Evolutionary conservation across 37 sponge, comb jelly and placozoan genomes (phyloP).

Genomic region (Geodia barretti): DNA sequence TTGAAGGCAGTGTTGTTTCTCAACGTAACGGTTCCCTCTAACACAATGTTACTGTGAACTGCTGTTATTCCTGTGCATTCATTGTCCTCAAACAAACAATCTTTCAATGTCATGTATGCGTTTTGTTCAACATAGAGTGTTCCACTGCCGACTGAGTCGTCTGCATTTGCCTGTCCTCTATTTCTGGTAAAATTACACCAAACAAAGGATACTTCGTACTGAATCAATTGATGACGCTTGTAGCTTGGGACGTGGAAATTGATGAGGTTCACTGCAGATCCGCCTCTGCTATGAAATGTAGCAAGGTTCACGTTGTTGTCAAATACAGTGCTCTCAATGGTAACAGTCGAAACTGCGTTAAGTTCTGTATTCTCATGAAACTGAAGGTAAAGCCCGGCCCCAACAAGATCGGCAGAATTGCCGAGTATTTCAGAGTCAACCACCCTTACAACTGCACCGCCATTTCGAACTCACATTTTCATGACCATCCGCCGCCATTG

Average conservation of each 20-base stretch:
- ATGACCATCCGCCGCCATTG: background rate
- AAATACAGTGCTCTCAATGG: no score
- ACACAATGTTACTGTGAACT: background rate
- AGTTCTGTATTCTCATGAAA: no score
- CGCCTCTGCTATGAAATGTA: background rate
- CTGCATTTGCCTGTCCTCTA: background rate
- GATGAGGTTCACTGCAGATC: background rate
- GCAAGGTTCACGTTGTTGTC: no score
- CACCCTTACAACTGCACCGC: background rate
- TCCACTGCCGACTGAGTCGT: background rate
- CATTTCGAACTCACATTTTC: background rate
- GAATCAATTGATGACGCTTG: background rate
- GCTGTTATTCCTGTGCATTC: background rate
- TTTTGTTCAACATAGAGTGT: background rate
- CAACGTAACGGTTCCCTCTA: constrained; percentile 3
- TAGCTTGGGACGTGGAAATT: background rate
- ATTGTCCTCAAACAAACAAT: background rate
- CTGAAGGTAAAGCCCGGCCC: no score
- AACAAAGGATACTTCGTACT: background rate
- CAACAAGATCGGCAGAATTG: no score
- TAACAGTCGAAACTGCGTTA: no score
- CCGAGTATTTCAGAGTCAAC: no score
- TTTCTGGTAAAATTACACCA: background rate
- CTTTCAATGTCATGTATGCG: background rate
- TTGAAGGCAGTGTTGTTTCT: constrained; percentile 7